Percentiles rank a stretch among this genome's conserved stretches.
Evolutionary conservation across 2,888 invertebrate species (phyloP).

Genomic region (Sarcophaga rosellei): DNA sequence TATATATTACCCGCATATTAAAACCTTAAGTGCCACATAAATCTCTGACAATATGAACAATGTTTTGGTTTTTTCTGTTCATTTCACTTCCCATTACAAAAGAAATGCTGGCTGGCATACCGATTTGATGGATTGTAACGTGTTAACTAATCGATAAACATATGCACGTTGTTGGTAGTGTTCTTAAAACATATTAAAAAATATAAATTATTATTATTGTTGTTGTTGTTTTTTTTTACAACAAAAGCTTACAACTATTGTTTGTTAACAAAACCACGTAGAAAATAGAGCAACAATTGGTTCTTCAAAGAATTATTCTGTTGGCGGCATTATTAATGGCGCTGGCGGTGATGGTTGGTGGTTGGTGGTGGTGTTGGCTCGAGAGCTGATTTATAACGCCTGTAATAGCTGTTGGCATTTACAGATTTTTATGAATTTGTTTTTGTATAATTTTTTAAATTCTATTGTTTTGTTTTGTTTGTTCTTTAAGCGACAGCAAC

Average conservation of each 20-base stretch:
- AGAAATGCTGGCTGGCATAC: neutral
- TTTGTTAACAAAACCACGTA: neutral
- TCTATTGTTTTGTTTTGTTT: slow-evolving; percentile 7
- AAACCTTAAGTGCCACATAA: slow-evolving; percentile 16
- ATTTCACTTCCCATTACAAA: too few relatives aligned
- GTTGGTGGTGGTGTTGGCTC: slow-evolving; percentile 31
- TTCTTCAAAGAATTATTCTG: slow-evolving; percentile 51
- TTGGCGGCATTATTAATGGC: too few relatives aligned
- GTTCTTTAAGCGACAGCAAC: slow-evolving; percentile 19
- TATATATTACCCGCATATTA: neutral
- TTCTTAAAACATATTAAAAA: neutral
- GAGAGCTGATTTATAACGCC: too few relatives aligned
- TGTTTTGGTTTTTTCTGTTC: too few relatives aligned
- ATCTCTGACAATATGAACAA: neutral
- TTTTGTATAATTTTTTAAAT: neutral
- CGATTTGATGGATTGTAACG: slow-evolving; percentile 19
- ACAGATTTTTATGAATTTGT: slow-evolving; percentile 44
- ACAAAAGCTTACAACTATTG: neutral
- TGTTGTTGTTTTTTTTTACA: slow-evolving; percentile 13
- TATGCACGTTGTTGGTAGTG: neutral
- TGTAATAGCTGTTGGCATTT: slow-evolving; percentile 63
- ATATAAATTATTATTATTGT: neutral
- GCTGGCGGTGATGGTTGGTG: slow-evolving; percentile 20
- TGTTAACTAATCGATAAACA: slow-evolving; percentile 42
- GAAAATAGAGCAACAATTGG: slow-evolving; percentile 33